Percentiles rank a stretch among this genome's conserved stretches.
Conservation (phyloP, 1,140 invertebrate species). For the Vanessa atalanta region DNA sequence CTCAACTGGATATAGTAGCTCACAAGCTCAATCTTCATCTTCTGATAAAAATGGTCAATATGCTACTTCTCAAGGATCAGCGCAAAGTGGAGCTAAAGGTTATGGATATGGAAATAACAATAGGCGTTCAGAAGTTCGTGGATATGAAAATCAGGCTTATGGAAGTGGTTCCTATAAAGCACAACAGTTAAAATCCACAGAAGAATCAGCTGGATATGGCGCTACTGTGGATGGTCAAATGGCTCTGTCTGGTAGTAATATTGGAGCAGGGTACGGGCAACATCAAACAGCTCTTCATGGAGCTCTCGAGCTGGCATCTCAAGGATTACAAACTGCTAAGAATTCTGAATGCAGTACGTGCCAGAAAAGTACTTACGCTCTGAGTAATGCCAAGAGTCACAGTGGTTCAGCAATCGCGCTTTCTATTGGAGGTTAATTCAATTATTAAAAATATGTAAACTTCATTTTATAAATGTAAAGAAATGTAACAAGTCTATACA, state of each 20-base stretch:
- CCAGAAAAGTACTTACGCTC: constrained; percentile 61
- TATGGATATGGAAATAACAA: background rate
- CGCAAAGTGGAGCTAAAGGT: background rate
- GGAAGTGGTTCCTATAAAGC: background rate
- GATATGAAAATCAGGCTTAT: background rate
- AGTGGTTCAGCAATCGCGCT: constrained; percentile 62
- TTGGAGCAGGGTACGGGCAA: constrained; percentile 30
- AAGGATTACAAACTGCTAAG: constrained; percentile 55
- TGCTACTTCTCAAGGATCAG: background rate
- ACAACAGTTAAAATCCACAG: background rate
- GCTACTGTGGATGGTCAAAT: background rate
- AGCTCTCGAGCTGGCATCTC: constrained; percentile 59
- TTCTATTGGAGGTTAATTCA: constrained; percentile 51
- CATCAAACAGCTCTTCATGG: constrained; percentile 49
- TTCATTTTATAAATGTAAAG: no score
- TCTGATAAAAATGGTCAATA: constrained; percentile 1
- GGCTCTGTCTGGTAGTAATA: background rate
- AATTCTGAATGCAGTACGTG: constrained; percentile 59
- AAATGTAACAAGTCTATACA: no score
- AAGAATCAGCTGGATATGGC: background rate
- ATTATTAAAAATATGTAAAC: background rate
- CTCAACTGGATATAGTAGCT: background rate
- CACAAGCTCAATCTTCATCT: constrained; percentile 15
- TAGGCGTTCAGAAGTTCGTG: background rate
- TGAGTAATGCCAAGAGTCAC: constrained; percentile 66